These are phyloP conservation scores for Pycnonotus jocosus DNA, from an alignment of 2,113 vertebrate species.

Conservation along the genomic window DNA sequence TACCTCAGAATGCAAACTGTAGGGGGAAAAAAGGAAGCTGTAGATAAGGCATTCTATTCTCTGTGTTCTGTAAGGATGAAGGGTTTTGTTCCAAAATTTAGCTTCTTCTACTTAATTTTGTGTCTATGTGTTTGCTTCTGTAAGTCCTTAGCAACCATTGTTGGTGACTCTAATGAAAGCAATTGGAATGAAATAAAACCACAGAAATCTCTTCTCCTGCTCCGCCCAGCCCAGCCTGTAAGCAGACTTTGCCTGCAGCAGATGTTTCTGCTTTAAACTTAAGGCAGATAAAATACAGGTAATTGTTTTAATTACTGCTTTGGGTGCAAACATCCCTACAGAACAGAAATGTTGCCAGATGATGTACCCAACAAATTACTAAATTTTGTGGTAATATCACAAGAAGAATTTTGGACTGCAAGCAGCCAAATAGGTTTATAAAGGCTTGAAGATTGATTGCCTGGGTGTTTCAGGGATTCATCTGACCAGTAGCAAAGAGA, in stretches of 20 bases:
- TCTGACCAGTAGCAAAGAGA: background rate
- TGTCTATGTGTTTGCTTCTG: background rate
- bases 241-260: background rate
- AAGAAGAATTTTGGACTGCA: background rate
- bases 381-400: accelerated
- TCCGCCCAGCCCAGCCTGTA: background rate
- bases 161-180: background rate
- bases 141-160: background rate
- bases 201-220: background rate
- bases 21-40: background rate
- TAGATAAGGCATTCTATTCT: background rate
- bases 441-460: background rate
- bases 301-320: background rate
- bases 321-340: background rate
- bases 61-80: background rate
- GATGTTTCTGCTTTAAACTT: background rate
- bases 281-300: background rate
- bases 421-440: background rate
- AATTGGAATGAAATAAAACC: background rate
- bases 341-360: background rate
- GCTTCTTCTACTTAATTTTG: background rate
- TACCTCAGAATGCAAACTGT: background rate
- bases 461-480: background rate
- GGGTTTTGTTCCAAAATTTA: background rate
- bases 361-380: background rate